Conservation (phyloP, 2,113 vertebrate genomes). For the Campylomormyrus numenius region DNA sequence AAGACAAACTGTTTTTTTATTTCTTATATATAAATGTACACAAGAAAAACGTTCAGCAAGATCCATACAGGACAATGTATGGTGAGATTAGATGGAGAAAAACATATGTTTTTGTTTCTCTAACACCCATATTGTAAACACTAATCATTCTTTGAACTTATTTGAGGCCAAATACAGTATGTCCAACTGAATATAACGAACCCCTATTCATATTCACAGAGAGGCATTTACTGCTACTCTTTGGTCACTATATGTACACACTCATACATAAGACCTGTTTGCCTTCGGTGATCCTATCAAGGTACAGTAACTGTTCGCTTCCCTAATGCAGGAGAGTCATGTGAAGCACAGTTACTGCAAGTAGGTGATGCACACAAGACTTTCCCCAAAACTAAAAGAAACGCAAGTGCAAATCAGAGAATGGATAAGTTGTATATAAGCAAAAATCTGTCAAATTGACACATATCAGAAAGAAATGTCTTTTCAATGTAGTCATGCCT, state of each 20-base stretch:
- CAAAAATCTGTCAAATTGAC: background rate
- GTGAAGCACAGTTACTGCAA: background rate
- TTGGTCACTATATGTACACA: background rate
- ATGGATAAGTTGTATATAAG: background rate
- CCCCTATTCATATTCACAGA: background rate
- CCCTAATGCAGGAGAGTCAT: background rate
- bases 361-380: background rate
- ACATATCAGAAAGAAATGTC: background rate
- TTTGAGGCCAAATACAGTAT: background rate
- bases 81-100: background rate
- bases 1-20: background rate
- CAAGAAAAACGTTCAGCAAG: background rate
- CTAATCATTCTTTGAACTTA: background rate
- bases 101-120: background rate
- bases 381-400: background rate
- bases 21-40: background rate
- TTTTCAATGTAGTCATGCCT: background rate
- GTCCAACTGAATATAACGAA: background rate
- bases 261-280: background rate
- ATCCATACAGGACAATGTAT: background rate
- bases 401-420: background rate
- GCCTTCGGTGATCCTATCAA: background rate
- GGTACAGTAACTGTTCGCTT: background rate
- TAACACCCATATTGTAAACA: background rate
- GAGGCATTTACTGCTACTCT: background rate